Conservation (phyloP, 2,797 vertebrate genomes). For the Sebastes matsubarae region DNA sequence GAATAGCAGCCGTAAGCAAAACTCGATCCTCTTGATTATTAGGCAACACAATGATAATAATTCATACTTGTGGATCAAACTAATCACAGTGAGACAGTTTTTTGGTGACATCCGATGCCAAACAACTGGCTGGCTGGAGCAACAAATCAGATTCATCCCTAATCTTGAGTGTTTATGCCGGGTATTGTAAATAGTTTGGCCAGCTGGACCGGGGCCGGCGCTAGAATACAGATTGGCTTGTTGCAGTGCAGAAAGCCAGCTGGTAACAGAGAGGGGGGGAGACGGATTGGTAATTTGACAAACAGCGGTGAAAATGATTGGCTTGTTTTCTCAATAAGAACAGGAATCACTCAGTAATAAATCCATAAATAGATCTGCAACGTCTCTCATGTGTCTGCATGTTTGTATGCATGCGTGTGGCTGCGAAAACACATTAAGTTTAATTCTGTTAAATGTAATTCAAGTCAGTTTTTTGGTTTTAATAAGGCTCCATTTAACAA, state of each 20-base stretch:
- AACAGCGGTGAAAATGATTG: background rate
- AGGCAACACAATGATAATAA: conserved; percentile 54
- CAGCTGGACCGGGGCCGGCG: conserved; percentile 36
- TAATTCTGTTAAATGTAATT: background rate
- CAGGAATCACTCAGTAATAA: background rate
- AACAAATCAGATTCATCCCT: conserved; percentile 57
- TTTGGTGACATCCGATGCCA: conserved; percentile 42
- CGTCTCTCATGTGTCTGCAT: background rate
- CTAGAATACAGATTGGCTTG: conserved; percentile 27
- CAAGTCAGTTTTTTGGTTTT: background rate
- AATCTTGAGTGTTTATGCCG: conserved; percentile 62
- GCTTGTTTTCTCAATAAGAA: background rate
- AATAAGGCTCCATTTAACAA: background rate
- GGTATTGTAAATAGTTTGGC: conserved; percentile 57
- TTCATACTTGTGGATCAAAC: conserved; percentile 39
- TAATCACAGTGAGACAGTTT: conserved; percentile 11
- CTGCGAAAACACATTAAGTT: background rate
- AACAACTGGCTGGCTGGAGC: conserved; percentile 42
- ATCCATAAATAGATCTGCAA: conserved; percentile 11
- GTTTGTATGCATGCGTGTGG: background rate
- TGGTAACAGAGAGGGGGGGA: background rate
- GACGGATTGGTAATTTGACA: background rate
- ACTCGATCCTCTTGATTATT: conserved; percentile 61
- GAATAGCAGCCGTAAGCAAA: conserved; percentile 41
- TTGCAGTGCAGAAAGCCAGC: conserved; percentile 16